Evolutionary conservation across 2,888 invertebrate species (phyloP).

Genomic region (Argyresthia goedartella): DNA sequence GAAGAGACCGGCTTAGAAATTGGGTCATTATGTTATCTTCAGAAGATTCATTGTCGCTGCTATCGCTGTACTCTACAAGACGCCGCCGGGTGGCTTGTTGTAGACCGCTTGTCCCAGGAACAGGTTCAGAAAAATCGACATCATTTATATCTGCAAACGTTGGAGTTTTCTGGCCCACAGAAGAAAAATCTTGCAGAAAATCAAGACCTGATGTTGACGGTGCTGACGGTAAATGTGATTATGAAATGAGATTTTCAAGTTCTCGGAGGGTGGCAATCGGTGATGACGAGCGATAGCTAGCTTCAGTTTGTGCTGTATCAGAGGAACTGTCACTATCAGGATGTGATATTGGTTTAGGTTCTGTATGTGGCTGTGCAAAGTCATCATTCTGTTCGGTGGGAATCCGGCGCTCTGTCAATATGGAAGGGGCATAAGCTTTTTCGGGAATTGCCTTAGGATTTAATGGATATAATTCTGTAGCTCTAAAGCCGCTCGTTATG

Average conservation of each 20-base stretch:
- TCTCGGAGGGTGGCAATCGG: conserved; percentile 1
- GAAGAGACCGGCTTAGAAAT: not conserved
- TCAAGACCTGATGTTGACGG: conserved; percentile 6
- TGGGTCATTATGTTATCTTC: conserved; percentile 1
- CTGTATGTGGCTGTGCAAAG: not conserved
- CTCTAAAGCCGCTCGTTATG: conserved; percentile 5
- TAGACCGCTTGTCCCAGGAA: conserved; percentile 5
- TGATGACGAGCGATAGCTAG: not conserved
- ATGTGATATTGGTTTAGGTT: too few relatives aligned
- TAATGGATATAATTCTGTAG: conserved; percentile 5
- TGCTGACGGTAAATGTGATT: not conserved
- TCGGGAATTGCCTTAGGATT: conserved; percentile 4
- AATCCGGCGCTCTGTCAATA: not conserved
- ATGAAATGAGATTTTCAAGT: not conserved
- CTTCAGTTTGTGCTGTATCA: not conserved
- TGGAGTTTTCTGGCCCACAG: not conserved
- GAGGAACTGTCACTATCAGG: not conserved
- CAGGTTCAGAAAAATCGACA: not conserved
- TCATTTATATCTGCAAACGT: conserved; percentile 1
- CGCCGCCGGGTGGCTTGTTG: too few relatives aligned
- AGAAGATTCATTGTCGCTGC: not conserved
- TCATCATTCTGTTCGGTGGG: not conserved
- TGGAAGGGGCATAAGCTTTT: conserved; percentile 1
- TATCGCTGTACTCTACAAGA: conserved; percentile 3
- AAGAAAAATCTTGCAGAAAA: conserved; percentile 1